Evolutionary conservation across 2,888 invertebrate species (phyloP), one percentile per base, ranked within the genome.

Genomic region (Hipparchia sbordonii): DNA sequence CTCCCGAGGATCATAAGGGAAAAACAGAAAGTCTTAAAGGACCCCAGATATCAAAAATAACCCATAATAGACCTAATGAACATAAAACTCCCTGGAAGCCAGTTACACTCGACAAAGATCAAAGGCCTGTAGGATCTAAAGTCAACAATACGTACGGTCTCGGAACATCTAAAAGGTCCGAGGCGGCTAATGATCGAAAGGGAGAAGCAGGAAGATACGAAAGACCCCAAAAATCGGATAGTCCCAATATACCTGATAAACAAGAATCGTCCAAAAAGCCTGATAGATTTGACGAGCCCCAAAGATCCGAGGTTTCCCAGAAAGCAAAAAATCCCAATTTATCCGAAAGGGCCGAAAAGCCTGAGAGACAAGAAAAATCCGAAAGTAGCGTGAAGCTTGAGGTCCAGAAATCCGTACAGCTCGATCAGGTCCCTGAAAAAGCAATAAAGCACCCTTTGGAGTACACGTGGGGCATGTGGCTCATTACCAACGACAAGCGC

Each of bases 391-490:
- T 33, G 59, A 33, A 60, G 1, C 39, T 12, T 12, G 39, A 12
- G 5, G 12, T 10, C 6, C 33, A 33, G 10, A 0, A 52, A 52
- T 13, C 23, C 6, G 23, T 9, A 48, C 13, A 4, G 0, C 10
- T 65, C 2, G 51, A 67, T 13, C 63, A 67, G 5, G 13, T 23
- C 46, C n/a, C 63, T 9, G 52, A 66, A 0, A 23, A 65, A n/a
- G 51, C 72, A 5, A 77, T 91, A 57, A 98, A 98, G 88, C 98
- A 99, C 93, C 98, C 98, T 0, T 91, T 99, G 74, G 97, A 98
- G 86, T 96, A 97, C 87, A 95, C 95, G 70, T 99, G 99, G 99
- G 97, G 97, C 0, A 94, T 99, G 76, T 99, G 99, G 99, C 98
- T 98, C 89, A 97, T 96, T 86, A 98, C 98, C 84, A 97, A 96